These are phyloP conservation scores for Macrochelys suwanniensis DNA, from an alignment of 2,797 vertebrate genomes.

Conservation along the genomic window DNA sequence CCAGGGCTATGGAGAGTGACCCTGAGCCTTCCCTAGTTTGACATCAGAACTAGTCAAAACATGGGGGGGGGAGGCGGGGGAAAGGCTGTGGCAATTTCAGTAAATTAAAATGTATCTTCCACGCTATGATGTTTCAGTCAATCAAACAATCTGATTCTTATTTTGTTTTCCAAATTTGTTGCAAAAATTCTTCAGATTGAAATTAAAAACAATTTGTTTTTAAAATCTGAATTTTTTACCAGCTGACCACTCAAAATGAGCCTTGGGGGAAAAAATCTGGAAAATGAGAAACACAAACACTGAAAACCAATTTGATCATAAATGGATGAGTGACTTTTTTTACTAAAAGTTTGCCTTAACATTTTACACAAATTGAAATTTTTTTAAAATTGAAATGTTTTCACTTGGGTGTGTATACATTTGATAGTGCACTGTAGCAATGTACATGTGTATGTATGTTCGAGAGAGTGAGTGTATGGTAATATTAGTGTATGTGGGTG, in stretches of 20 bases:
- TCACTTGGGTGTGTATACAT: background rate
- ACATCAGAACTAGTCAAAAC: rapidly evolving
- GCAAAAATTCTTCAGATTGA: no score
- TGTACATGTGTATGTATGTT: no score
- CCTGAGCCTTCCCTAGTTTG: background rate
- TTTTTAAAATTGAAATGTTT: background rate
- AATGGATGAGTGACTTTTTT: background rate
- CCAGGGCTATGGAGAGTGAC: rapidly evolving
- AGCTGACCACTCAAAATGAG: background rate
- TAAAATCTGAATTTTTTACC: conserved; percentile 26
- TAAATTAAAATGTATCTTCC: background rate
- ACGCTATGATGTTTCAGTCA: background rate
- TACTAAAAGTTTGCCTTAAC: background rate
- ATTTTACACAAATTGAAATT: background rate
- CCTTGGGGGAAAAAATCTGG: background rate
- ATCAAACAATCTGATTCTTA: background rate
- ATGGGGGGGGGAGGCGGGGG: no score
- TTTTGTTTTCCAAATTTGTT: background rate
- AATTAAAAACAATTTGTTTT: background rate
- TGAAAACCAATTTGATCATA: background rate
- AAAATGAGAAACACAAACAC: background rate
- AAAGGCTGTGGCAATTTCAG: background rate
- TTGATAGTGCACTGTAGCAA: no score
- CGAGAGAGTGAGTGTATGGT: no score
- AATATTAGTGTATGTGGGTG: background rate